These are phyloP conservation scores for Muntiacus muntjak DNA, from an alignment of 2,113 vertebrate species.

Conservation along the genomic window DNA sequence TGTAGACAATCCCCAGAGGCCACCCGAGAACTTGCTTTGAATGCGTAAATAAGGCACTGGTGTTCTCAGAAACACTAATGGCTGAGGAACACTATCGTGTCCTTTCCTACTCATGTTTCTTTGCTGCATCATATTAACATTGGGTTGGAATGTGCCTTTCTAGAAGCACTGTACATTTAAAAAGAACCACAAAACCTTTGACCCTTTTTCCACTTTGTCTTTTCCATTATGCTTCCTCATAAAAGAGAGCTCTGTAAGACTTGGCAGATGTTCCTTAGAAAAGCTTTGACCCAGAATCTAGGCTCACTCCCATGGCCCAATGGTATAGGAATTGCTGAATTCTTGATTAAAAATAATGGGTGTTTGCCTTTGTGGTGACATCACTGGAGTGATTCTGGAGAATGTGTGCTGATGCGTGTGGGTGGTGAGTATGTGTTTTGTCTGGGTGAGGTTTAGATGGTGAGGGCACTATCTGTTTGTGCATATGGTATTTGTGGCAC, in stretches of 20 bases:
- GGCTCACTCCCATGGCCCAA: background rate
- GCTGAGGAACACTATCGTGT: background rate
- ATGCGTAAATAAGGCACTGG: background rate
- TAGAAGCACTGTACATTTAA: background rate
- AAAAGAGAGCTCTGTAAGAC: background rate
- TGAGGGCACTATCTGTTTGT: background rate
- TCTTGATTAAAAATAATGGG: background rate
- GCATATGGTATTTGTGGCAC: background rate
- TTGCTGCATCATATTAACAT: constrained; percentile 19
- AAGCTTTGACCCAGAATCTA: background rate
- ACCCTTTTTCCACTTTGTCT: background rate
- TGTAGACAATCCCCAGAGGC: background rate
- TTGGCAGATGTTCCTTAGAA: background rate
- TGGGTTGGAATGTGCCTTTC: constrained; percentile 44
- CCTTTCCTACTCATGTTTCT: background rate
- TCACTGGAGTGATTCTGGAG: background rate
- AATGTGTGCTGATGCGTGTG: background rate
- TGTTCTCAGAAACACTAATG: background rate
- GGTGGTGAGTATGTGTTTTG: background rate
- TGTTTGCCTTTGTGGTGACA: background rate
- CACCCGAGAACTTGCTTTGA: background rate
- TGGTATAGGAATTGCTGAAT: background rate
- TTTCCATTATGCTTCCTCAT: background rate
- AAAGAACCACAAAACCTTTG: background rate
- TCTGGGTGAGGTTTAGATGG: background rate